These are phyloP conservation scores for Amblyjoppa proteus DNA, from an alignment of 2,888 invertebrate genomes.

Conservation along the genomic window DNA sequence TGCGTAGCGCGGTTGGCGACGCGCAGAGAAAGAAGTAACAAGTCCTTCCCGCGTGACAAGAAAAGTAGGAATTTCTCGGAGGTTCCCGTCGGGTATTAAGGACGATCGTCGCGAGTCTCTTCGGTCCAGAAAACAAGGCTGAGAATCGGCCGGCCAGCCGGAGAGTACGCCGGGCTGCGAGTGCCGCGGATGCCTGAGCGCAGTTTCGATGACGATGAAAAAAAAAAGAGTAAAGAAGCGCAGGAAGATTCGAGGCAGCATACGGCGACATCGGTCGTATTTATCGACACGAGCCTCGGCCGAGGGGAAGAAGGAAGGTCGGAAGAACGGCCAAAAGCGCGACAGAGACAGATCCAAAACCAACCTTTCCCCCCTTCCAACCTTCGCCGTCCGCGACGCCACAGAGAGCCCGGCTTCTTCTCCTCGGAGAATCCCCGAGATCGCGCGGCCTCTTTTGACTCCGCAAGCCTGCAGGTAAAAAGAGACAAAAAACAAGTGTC, in stretches of 20 bases:
- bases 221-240: background rate
- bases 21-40: slow-evolving; percentile 56
- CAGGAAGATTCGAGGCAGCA: slow-evolving; percentile 61
- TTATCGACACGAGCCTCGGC: slow-evolving; percentile 76
- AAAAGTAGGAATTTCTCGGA: slow-evolving; percentile 74
- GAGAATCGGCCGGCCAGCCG: slow-evolving; percentile 42
- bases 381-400: slow-evolving; percentile 49
- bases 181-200: slow-evolving; percentile 74
- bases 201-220: slow-evolving; percentile 73
- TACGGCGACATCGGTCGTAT: slow-evolving; percentile 78
- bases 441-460: slow-evolving; percentile 81
- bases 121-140: slow-evolving; percentile 65
- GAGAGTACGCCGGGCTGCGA: slow-evolving; percentile 52
- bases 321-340: slow-evolving; percentile 50
- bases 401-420: slow-evolving; percentile 36
- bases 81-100: slow-evolving; percentile 40
- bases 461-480: slow-evolving; percentile 70
- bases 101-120: slow-evolving; percentile 39
- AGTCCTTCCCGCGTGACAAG: slow-evolving; percentile 68
- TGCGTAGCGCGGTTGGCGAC: slow-evolving; percentile 11
- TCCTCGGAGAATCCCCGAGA: slow-evolving; percentile 66
- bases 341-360: slow-evolving; percentile 22
- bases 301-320: slow-evolving; percentile 39
- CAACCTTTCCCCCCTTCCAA: slow-evolving; percentile 43
- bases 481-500: slow-evolving; percentile 35